A percentile compares a stretch with the other conserved stretches of the same genome.
Evolutionary conservation across 2,888 invertebrate genomes (phyloP).

Genomic region (Leistus spinibarbis): DNA sequence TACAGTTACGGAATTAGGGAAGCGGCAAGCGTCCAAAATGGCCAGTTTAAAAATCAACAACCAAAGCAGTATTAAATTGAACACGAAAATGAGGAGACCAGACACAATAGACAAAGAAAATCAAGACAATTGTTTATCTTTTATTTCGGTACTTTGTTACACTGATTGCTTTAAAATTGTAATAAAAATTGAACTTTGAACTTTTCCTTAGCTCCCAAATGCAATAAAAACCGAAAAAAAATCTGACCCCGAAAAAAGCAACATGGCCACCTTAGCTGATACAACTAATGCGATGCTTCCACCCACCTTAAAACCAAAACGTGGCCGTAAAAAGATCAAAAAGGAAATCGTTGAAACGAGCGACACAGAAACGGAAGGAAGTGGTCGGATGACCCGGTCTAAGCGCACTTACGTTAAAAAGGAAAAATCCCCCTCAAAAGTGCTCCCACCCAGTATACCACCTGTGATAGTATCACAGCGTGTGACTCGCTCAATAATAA

Average conservation of each 20-base stretch:
- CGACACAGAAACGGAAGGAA: conserved; percentile 20
- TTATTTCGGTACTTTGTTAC: conserved; percentile 3
- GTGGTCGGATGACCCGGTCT: conserved; percentile 14
- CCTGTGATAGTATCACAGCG: background rate
- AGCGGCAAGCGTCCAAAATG: conserved; percentile 10
- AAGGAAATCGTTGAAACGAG: conserved; percentile 6
- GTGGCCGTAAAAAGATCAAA: conserved; percentile 18
- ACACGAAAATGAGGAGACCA: conserved; percentile 12
- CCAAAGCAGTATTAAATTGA: conserved; percentile 11
- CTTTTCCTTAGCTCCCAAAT: background rate
- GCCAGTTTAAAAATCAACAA: conserved; percentile 7
- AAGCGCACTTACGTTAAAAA: conserved; percentile 1
- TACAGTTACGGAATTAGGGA: background rate
- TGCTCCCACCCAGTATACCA: background rate
- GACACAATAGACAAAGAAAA: background rate
- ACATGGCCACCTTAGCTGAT: background rate
- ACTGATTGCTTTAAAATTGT: background rate
- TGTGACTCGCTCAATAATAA: background rate
- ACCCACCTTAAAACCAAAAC: conserved; percentile 16
- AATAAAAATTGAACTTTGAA: background rate
- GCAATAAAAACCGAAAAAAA: conserved; percentile 11
- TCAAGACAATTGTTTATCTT: background rate
- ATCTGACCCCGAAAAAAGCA: background rate
- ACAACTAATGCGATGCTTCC: conserved; percentile 23
- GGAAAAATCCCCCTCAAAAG: background rate